Evolutionary conservation across 2,113 vertebrate genomes (phyloP), one percentile per base, ranked within the genome.

Genomic region (Sarotherodon lohbergeri): DNA sequence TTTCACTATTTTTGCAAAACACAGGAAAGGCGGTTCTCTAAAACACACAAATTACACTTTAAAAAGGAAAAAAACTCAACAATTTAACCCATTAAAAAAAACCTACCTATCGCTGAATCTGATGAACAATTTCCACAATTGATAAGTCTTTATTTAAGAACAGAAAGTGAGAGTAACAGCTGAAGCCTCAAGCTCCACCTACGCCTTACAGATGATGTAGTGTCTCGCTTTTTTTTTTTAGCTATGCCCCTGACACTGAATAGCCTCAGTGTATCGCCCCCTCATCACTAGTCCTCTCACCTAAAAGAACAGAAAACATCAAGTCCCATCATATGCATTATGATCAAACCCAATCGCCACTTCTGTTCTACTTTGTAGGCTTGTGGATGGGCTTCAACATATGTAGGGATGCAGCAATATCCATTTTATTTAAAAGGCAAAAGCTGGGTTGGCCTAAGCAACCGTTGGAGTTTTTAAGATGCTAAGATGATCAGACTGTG

Each of bases 281-380:
- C 94, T 96, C 94, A 96, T 96, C 92, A 88, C 80, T 85, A 96
- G 94, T 96, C 95, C 79, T 63, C 88, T 92, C 93, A 93, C 93
- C 91, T 86, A 66, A 81, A 76, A 82, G 85, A 91, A 81, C 55
- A 90, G 73, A 88, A 82, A 84, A 88, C 89, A 93, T 92, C 88
- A 78, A 91, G 80, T 52, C 29, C 68, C 83, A 84, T 81, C 80
- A 85, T 29, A 85, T 13, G 27, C 68, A 48, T 7, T 34, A 34
- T 61, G 61, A 90, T 85, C 79, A 90, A 92, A 92, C 86, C 36
- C 80, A 34, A 46, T 52, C 71, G 50, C 48, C 56, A 76, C 66
- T n/a, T 83, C 56, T 61, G 50, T 48, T 80, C 57, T 34, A 22
- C 76, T 86, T 39, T 83, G 29, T 1, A 4, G 9, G 27, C 73